Conservation (phyloP, 2,113 vertebrate species). For the Tympanuchus pallidicinctus region DNA sequence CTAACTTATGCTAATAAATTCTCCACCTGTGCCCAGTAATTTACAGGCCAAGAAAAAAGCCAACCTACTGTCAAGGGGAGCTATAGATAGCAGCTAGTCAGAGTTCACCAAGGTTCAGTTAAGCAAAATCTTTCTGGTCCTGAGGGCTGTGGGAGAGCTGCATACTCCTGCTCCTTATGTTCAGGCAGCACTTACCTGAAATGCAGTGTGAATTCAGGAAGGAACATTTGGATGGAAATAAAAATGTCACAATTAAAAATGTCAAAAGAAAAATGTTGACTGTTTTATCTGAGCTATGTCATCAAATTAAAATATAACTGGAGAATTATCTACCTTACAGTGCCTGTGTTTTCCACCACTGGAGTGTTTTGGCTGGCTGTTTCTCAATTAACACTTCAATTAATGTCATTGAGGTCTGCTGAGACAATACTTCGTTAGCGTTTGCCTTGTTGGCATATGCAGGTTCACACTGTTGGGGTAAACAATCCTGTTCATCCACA, state of each 20-base stretch:
- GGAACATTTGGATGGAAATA: not conserved
- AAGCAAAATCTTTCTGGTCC: not conserved
- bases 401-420: not conserved
- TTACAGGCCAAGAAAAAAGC: not conserved
- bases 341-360: not conserved
- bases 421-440: not conserved
- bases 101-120: not conserved
- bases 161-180: rapidly evolving
- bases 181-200: not conserved
- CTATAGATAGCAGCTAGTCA: not conserved
- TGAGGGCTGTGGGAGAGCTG: not conserved
- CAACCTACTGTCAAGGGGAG: not conserved
- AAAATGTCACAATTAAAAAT: not conserved
- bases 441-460: not conserved
- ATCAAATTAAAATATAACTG: not conserved
- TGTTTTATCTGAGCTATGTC: not conserved
- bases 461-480: not conserved
- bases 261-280: not conserved
- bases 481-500: not conserved
- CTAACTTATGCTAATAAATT: constrained; percentile 9
- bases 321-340: not conserved
- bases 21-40: constrained; percentile 21
- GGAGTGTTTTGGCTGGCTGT: not conserved
- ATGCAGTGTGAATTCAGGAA: not conserved
- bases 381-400: constrained; percentile 11